phyloP scores from a whole-genome alignment of 2,888 invertebrate species.

The Ophion costatus region DNA sequence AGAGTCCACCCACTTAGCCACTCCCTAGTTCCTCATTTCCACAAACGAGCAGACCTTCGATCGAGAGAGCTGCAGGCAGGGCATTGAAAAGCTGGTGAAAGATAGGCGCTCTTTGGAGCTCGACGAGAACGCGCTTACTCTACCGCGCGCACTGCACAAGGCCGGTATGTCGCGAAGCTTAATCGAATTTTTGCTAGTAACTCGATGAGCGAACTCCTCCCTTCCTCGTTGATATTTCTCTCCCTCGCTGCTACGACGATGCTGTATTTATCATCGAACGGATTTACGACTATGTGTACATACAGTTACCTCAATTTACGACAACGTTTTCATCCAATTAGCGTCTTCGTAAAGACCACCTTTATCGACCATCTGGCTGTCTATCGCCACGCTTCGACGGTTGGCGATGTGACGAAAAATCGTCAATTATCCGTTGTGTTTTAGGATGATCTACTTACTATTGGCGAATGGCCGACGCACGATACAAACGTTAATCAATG shows the following conservation, averaged over 20 bases:
- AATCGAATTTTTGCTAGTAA: constrained; percentile 74
- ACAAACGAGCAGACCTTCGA: constrained; percentile 14
- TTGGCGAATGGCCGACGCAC: too few species aligned
- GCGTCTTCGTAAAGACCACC: not conserved
- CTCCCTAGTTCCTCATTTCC: not conserved
- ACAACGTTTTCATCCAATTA: constrained; percentile 27
- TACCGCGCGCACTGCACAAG: constrained; percentile 18
- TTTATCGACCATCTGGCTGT: not conserved
- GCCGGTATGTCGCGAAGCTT: constrained; percentile 68
- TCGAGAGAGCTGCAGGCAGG: constrained; percentile 6
- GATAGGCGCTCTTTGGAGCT: constrained; percentile 22
- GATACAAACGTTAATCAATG: too few species aligned
- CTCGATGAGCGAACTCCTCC: constrained; percentile 69
- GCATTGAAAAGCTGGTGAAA: constrained; percentile 12
- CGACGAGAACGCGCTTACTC: constrained; percentile 13
- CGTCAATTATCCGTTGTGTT: not conserved
- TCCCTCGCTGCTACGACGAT: constrained; percentile 44
- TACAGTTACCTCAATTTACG: constrained; percentile 2
- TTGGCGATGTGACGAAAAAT: not conserved
- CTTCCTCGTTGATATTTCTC: constrained; percentile 8
- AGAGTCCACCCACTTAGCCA: constrained; percentile 39
- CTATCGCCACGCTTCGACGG: not conserved
- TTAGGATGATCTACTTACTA: too few species aligned
- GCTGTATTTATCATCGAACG: constrained; percentile 51
- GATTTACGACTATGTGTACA: constrained; percentile 3